phyloP scores from a whole-genome alignment of 2,888 invertebrate species.

The Hyppa rectilinea region DNA sequence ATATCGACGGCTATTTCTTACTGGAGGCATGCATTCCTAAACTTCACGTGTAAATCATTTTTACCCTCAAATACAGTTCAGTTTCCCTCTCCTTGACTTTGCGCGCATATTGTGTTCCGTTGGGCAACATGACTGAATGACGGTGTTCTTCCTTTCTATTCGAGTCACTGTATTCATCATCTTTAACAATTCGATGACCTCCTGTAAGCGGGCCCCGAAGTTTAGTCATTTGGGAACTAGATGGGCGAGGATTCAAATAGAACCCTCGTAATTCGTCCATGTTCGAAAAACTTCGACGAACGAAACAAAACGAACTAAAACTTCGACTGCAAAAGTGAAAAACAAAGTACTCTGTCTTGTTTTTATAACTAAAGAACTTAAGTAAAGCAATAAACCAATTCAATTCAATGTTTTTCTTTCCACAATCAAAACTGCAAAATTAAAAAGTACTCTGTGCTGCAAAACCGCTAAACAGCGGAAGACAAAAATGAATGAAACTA shows the following conservation, averaged over 20 bases:
- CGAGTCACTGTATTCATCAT: slow-evolving; percentile 74
- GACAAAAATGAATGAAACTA: no score
- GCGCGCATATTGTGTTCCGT: slow-evolving; percentile 82
- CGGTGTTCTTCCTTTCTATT: slow-evolving; percentile 81
- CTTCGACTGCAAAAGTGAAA: neutral
- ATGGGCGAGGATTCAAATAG: slow-evolving; percentile 80
- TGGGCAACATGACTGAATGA: slow-evolving; percentile 72
- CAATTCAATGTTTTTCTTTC: slow-evolving; percentile 9
- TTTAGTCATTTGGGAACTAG: slow-evolving; percentile 74
- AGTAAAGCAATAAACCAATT: no score
- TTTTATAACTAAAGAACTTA: no score
- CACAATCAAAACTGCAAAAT: neutral
- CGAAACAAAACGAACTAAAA: neutral
- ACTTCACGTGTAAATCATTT: neutral
- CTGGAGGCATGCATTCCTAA: neutral
- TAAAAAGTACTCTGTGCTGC: no score
- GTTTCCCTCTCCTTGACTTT: slow-evolving; percentile 79
- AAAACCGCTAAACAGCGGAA: no score
- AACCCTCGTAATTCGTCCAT: slow-evolving; percentile 84
- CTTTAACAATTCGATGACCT: slow-evolving; percentile 79
- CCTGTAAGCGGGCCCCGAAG: slow-evolving; percentile 82
- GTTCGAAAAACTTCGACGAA: no score
- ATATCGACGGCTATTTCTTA: neutral
- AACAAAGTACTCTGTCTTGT: neutral
- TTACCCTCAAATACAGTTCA: slow-evolving; percentile 80